Conservation (phyloP, 1,140 invertebrate species). For the Trialeurodes vaporariorum region DNA sequence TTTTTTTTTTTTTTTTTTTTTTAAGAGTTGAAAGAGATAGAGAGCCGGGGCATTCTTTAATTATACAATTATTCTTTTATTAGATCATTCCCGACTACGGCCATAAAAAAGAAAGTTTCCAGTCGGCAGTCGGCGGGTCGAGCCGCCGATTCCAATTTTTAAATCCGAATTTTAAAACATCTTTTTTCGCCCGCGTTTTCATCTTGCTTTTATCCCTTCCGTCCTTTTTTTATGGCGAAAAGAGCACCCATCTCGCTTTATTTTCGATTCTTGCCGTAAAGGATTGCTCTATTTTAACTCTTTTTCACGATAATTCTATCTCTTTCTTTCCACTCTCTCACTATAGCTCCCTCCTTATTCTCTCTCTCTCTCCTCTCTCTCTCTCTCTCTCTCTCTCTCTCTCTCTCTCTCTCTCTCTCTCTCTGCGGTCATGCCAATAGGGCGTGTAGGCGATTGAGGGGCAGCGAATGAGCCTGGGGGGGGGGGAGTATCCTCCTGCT, state of each 20-base stretch:
- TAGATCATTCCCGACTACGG: not conserved
- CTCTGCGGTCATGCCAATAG: too few species aligned
- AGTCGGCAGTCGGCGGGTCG: too few species aligned
- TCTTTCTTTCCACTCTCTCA: not conserved
- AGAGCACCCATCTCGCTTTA: not conserved
- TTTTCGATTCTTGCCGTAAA: not conserved
- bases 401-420: not conserved
- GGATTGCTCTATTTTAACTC: not conserved
- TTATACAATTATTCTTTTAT: slow-evolving; percentile 1
- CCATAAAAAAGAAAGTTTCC: not conserved
- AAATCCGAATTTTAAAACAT: not conserved
- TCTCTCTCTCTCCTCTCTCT: not conserved
- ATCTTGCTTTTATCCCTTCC: not conserved
- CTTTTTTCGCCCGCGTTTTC: not conserved
- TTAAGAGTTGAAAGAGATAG: too few species aligned
- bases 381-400: not conserved
- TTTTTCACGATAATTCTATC: not conserved
- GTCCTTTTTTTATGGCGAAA: not conserved
- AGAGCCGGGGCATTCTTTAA: not conserved
- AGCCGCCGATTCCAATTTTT: too few species aligned
- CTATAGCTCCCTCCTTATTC: not conserved
- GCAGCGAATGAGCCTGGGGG: too few species aligned
- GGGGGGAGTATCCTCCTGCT: too few species aligned
- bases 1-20: too few species aligned
- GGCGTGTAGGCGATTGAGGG: too few species aligned